These are phyloP conservation scores for Brachionus manjavacas DNA, from an alignment of 1,140 invertebrate species.

Conservation along the genomic window DNA sequence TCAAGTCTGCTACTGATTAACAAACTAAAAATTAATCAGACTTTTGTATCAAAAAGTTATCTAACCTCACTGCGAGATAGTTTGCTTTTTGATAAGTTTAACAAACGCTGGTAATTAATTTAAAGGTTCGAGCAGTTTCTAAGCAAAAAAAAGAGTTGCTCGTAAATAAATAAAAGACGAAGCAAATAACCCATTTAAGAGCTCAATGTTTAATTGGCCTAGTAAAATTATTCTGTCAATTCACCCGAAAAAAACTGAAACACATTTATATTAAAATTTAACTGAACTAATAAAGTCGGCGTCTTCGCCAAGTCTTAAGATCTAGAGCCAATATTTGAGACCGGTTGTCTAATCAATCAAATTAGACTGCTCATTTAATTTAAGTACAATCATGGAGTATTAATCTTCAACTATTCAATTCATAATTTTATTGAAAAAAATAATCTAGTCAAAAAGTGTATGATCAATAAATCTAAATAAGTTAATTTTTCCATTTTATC, in stretches of 20 bases:
- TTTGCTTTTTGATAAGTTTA: not conserved
- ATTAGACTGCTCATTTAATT: not conserved
- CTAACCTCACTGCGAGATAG: not conserved
- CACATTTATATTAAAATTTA: not conserved
- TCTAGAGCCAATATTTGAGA: not conserved
- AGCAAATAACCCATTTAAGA: not conserved
- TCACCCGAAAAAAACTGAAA: not conserved
- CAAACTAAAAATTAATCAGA: not conserved
- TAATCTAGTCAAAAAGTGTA: not conserved
- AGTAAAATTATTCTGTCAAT: not conserved
- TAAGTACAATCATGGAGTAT: not conserved
- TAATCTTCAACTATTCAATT: not conserved
- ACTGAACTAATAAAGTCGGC: not conserved
- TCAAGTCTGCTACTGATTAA: not conserved
- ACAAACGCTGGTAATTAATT: not conserved
- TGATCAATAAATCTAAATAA: not conserved
- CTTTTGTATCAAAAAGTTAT: conserved; percentile 3
- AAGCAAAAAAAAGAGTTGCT: not conserved
- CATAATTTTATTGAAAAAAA: not conserved
- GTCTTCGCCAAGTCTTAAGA: not conserved
- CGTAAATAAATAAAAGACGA: not conserved
- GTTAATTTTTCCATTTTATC: conserved; percentile 33
- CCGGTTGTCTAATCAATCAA: not conserved
- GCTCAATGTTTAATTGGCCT: not conserved
- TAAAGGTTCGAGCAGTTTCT: not conserved